A percentile compares a stretch with the other conserved stretches of the same genome.
phyloP scores from a whole-genome alignment of 2,797 vertebrate species.

The Enteromius paludinosus region DNA sequence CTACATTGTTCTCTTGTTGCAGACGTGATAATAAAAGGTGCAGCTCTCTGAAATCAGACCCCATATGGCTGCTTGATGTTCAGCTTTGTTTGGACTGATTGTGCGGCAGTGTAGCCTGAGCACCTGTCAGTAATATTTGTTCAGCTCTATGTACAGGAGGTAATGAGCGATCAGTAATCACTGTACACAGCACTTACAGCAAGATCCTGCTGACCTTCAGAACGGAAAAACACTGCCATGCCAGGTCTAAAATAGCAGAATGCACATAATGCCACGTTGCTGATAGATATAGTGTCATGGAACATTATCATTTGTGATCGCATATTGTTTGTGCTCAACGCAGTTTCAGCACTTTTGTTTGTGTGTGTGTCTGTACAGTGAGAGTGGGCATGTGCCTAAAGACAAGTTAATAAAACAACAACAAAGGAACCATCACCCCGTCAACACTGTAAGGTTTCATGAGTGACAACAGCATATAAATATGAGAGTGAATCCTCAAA shows the following conservation, averaged over 20 bases:
- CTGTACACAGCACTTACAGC: constrained; percentile 40
- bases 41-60: constrained; percentile 28
- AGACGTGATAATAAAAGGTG: constrained; percentile 1
- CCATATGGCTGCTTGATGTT: neutral
- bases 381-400: neutral
- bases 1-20: constrained; percentile 12
- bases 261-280: constrained; percentile 5
- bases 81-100: constrained; percentile 42
- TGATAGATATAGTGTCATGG: constrained; percentile 29
- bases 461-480: neutral
- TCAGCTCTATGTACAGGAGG: constrained; percentile 44
- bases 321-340: neutral
- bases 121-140: constrained; percentile 60
- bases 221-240: constrained; percentile 18
- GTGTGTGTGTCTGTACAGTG: neutral
- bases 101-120: constrained; percentile 29
- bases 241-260: constrained; percentile 8
- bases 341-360: constrained; percentile 3
- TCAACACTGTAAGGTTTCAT: neutral
- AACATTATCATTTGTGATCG: constrained; percentile 11
- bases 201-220: constrained; percentile 32
- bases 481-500: neutral
- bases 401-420: neutral
- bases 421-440: neutral
- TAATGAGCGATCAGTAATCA: constrained; percentile 54